phyloP scores from a whole-genome alignment of 1,140 invertebrate genomes.

The Maconellicoccus hirsutus region DNA sequence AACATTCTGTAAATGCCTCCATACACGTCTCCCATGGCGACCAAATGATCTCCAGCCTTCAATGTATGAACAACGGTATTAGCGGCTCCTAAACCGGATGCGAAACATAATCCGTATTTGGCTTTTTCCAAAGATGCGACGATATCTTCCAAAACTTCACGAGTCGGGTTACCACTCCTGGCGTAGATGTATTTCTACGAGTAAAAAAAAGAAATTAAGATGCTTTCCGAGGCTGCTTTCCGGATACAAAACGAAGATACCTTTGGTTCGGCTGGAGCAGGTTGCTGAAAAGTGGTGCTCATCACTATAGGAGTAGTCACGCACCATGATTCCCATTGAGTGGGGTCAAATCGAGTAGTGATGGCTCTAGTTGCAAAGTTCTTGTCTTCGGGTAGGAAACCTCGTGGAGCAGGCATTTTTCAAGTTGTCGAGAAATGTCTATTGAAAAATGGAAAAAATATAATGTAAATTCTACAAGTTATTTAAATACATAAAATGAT shows the following conservation, averaged over 20 bases:
- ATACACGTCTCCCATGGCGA: slow-evolving; percentile 89
- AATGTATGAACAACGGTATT: slow-evolving; percentile 63
- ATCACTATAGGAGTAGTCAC: slow-evolving; percentile 85
- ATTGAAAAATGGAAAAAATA: neutral
- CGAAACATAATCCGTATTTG: slow-evolving; percentile 73
- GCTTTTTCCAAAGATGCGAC: slow-evolving; percentile 81
- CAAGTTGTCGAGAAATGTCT: neutral
- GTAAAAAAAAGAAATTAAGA: slow-evolving; percentile 11
- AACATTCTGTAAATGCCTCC: slow-evolving; percentile 70
- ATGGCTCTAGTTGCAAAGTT: slow-evolving; percentile 79
- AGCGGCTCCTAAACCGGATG: slow-evolving; percentile 81
- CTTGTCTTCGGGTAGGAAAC: slow-evolving; percentile 24
- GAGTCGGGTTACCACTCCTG: slow-evolving; percentile 87
- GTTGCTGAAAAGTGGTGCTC: slow-evolving; percentile 90
- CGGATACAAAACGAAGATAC: too few species aligned
- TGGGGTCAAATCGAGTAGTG: slow-evolving; percentile 78
- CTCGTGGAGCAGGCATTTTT: neutral
- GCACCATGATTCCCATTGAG: slow-evolving; percentile 64
- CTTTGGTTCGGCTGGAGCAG: slow-evolving; percentile 42
- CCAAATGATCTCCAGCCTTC: slow-evolving; percentile 74
- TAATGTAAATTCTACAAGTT: neutral
- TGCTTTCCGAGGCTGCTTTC: too few species aligned
- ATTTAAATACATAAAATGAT: too few species aligned
- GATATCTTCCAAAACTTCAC: slow-evolving; percentile 77
- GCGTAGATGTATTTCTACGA: slow-evolving; percentile 80